Base-by-base conservation (phyloP, 1,140 invertebrate species). In the Ceratina australensis region DNA sequence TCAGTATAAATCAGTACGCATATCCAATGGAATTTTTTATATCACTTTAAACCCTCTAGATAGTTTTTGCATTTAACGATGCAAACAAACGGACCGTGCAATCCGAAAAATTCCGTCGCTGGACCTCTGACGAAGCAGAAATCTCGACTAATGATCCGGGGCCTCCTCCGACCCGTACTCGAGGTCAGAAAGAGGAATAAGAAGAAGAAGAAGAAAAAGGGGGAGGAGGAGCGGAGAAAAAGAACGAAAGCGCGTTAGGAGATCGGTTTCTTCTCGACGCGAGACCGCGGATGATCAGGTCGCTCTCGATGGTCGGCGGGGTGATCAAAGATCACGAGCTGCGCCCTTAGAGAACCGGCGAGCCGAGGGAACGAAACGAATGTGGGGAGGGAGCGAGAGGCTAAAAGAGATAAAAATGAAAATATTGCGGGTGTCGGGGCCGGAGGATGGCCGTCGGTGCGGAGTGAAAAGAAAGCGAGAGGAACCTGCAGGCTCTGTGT, bases 221-320 rank as follows among this genome's bases (percentile, higher is more conserved):
- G 50, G 78, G 28, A 47, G 15, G 18, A 28, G n/a, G 26, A 22
- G 33, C 2, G 3, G 24, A 54, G 52, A 61, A 64, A 80, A 77
- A 72, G 71, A 60, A 79, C 33, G 52, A 69, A 47, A 61, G 59
- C 33, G 68, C 52, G 67, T n/a, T 22, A 64, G 61, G 47, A 72
- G 81, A 88, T 88, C 84, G 84, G 82, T 87, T 88, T 88, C 84
- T 86, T 87, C 84, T 84, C 78, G 79, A 82, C 79, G 77, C 76
- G 68, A 79, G 76, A 75, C 79, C 74, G 71, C 81, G 81, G 87
- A 89, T 87, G 88, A 89, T 89, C 87, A 84, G 87, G 80, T 88
- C 85, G 82, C 86, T 71, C 66, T 81, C 79, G 82, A 82, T 80
- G 67, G 80, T 83, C 80, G 87, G 79, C 87, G 87, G 87, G 83